phyloP scores from a whole-genome alignment of 2,888 invertebrate species.

The Troglohyphantes excavatus region DNA sequence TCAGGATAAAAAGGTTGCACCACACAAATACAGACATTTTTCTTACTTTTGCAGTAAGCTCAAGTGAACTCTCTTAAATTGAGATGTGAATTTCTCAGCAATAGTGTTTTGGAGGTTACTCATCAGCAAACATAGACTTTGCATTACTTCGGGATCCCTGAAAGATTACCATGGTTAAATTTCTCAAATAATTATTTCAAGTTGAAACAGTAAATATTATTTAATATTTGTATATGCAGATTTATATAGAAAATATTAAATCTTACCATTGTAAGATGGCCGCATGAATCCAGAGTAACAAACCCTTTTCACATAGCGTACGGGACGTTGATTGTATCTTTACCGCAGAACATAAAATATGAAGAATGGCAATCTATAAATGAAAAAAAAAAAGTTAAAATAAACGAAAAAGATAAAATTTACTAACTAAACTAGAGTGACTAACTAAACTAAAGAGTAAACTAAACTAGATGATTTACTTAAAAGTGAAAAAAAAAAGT shows the following conservation, averaged over 20 bases:
- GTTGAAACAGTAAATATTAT: not conserved
- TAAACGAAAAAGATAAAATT: no score
- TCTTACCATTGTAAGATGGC: conserved; percentile 81
- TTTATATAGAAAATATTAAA: not conserved
- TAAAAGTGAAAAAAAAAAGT: no score
- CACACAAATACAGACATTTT: not conserved
- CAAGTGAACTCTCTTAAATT: not conserved
- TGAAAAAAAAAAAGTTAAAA: not conserved
- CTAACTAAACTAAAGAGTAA: no score
- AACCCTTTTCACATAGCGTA: conserved; percentile 87
- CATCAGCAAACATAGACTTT: not conserved
- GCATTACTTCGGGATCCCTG: not conserved
- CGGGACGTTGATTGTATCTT: conserved; percentile 87
- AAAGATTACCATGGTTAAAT: not conserved
- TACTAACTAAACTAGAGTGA: no score
- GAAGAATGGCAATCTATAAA: conserved; percentile 86
- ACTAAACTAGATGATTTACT: no score
- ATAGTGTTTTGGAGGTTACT: not conserved
- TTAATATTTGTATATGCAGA: not conserved
- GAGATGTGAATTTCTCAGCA: not conserved
- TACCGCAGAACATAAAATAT: conserved; percentile 86
- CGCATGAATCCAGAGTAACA: conserved; percentile 88
- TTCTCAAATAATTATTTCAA: not conserved
- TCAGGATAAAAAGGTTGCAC: no score
- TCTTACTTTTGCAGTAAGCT: not conserved